phyloP scores from a whole-genome alignment of 2,888 invertebrate species.

The Pyrgus malvae region DNA sequence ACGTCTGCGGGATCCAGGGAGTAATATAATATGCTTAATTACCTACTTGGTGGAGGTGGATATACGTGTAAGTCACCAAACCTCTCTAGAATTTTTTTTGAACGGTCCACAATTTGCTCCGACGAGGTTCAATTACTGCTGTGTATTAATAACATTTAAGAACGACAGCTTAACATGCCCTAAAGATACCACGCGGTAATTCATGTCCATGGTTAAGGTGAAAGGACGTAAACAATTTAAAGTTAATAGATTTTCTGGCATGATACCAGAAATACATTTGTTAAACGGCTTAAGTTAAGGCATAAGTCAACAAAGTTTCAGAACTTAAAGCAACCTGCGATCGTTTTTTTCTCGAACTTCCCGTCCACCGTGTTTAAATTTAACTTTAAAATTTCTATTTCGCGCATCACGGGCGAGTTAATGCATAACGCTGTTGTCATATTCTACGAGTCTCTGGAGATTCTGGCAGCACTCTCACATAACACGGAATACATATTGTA shows the following conservation, averaged over 20 bases:
- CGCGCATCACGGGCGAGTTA: constrained; percentile 5
- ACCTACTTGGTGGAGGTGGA: no score
- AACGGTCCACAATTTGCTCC: no score
- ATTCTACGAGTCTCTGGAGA: constrained; percentile 1
- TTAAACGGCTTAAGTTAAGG: constrained; percentile 3
- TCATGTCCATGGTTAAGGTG: no score
- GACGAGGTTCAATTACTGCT: no score
- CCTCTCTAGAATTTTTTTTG: no score
- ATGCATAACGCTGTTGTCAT: constrained; percentile 15
- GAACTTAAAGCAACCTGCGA: constrained; percentile 9
- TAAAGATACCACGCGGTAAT: no score
- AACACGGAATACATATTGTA: constrained; percentile 25
- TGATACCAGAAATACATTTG: neutral
- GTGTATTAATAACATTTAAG: no score
- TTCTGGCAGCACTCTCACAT: constrained; percentile 27
- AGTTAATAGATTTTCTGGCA: neutral
- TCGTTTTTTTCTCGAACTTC: constrained; percentile 9
- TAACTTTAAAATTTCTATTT: constrained; percentile 11
- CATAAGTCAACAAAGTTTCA: constrained; percentile 8
- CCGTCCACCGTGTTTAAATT: constrained; percentile 6
- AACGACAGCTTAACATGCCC: no score
- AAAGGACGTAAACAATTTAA: neutral
- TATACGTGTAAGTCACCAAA: no score
- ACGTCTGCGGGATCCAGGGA: no score
- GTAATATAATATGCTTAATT: no score